Percentiles rank a stretch among this genome's conserved stretches.
Evolutionary conservation across 1,140 invertebrate species (phyloP).

Genomic region (Bombus difficillimus): DNA sequence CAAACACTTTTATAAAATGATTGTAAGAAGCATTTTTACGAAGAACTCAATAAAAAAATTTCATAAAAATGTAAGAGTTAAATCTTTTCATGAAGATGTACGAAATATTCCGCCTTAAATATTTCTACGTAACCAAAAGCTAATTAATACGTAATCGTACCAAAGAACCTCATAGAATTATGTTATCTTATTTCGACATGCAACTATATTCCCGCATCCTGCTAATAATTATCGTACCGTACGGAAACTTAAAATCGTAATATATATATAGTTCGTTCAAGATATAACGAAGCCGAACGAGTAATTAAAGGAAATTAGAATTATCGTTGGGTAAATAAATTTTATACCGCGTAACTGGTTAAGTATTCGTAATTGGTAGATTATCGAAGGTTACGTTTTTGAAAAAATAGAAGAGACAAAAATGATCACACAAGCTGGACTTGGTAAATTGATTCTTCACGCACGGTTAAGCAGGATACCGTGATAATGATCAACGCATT

Average conservation of each 20-base stretch:
- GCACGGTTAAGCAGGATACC: conserved; percentile 21
- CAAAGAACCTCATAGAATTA: neutral
- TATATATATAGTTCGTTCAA: neutral
- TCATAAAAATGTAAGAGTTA: too few relatives aligned
- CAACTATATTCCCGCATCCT: neutral
- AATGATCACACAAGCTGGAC: neutral
- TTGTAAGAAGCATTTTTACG: too few relatives aligned
- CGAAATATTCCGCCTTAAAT: neutral
- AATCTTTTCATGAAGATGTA: too few relatives aligned
- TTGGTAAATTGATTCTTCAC: conserved; percentile 46
- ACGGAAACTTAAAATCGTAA: neutral
- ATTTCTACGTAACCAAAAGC: neutral
- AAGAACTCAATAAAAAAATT: too few relatives aligned
- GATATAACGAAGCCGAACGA: neutral
- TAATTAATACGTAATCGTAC: neutral
- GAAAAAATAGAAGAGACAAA: neutral
- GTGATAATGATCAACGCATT: conserved; percentile 24
- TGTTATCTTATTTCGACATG: neutral
- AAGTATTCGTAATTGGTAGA: conserved; percentile 21
- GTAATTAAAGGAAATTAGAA: neutral
- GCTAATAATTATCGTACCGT: neutral
- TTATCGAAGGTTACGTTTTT: neutral
- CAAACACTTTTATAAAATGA: neutral
- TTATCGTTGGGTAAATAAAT: conserved; percentile 19
- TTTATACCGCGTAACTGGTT: too few relatives aligned